Evolutionary conservation across 2,113 vertebrate species (phyloP).

Genomic region (Danionella cerebrum): DNA sequence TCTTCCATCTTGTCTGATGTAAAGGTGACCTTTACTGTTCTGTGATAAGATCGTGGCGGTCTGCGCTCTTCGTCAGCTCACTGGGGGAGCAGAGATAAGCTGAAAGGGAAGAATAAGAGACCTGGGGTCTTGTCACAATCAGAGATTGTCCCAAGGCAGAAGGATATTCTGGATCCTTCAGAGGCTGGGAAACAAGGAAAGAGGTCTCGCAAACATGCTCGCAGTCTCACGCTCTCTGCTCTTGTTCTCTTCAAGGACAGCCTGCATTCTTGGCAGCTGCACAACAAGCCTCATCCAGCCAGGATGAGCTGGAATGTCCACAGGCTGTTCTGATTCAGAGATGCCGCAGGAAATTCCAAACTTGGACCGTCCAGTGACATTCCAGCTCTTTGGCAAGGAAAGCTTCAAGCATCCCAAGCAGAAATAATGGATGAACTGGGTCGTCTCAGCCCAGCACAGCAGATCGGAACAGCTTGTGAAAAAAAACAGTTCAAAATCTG

Average conservation of each 20-base stretch:
- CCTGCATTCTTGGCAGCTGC: not conserved
- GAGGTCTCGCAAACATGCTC: conserved; percentile 42
- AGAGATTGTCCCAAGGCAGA: not conserved
- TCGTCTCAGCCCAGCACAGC: not conserved
- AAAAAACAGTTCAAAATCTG: not conserved
- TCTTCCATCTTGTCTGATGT: conserved; percentile 1
- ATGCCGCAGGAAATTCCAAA: conserved; percentile 21
- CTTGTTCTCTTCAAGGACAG: not conserved
- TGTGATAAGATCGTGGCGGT: conserved; percentile 20
- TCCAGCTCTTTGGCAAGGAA: conserved; percentile 23
- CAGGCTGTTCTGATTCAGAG: not conserved
- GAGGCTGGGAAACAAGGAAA: not conserved
- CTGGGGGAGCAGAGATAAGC: conserved; percentile 13
- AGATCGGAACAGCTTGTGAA: conserved; percentile 15
- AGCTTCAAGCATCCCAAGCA: not conserved
- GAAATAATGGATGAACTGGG: conserved; percentile 7
- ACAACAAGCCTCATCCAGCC: not conserved
- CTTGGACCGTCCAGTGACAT: conserved; percentile 18
- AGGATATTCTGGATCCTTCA: conserved; percentile 6
- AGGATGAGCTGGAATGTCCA: conserved; percentile 12
- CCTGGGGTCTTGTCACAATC: not conserved
- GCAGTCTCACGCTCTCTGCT: conserved; percentile 31
- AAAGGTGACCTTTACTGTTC: conserved; percentile 18
- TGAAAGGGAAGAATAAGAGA: not conserved
- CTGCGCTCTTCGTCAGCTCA: conserved; percentile 5